These are phyloP conservation scores for Odontomachus brunneus DNA, from an alignment of 1,140 invertebrate species.

Conservation along the genomic window DNA sequence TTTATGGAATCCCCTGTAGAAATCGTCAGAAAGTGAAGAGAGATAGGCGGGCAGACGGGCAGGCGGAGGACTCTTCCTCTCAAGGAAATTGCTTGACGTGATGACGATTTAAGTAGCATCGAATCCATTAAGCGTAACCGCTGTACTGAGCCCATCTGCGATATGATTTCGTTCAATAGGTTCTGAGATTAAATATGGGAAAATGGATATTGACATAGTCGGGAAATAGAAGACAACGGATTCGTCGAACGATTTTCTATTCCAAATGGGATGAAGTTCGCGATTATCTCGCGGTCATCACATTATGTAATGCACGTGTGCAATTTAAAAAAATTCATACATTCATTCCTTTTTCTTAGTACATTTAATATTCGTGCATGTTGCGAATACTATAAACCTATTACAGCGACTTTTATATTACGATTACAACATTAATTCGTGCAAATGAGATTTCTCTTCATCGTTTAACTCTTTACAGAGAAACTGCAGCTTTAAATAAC, in stretches of 20 bases:
- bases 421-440: background rate
- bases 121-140: constrained; percentile 53
- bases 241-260: constrained; percentile 30
- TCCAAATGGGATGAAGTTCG: constrained; percentile 1
- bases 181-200: constrained; percentile 26
- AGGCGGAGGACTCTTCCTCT: constrained; percentile 34
- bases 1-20: constrained; percentile 19
- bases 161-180: background rate
- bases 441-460: background rate
- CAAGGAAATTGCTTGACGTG: constrained; percentile 56
- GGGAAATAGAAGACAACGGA: constrained; percentile 16
- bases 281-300: background rate
- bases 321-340: constrained; percentile 33
- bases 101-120: constrained; percentile 58
- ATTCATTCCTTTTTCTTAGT: background rate
- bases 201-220: background rate
- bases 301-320: background rate
- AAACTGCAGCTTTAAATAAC: background rate
- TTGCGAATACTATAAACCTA: background rate
- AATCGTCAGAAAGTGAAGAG: constrained; percentile 39
- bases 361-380: background rate
- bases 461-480: background rate
- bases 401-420: background rate
- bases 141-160: background rate
- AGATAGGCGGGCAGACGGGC: no score